phyloP scores from a whole-genome alignment of 2,797 vertebrate genomes.

The Sebastes taczanowskii region DNA sequence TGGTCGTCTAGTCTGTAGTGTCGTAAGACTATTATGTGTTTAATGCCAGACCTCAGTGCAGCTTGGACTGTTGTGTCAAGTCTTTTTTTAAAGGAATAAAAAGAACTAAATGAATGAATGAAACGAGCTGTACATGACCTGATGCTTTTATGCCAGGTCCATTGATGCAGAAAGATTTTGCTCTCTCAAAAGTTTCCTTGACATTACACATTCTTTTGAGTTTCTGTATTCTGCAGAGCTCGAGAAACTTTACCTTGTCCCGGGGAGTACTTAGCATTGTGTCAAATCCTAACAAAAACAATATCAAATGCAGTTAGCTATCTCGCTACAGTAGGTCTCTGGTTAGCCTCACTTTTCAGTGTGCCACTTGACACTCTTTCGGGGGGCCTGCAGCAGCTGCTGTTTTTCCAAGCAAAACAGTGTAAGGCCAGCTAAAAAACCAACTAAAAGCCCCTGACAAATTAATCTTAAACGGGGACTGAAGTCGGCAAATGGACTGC shows the following conservation, averaged over 20 bases:
- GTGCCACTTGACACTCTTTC: slow-evolving; percentile 64
- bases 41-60: not conserved
- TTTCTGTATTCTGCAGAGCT: not conserved
- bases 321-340: slow-evolving; percentile 50
- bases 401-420: slow-evolving; percentile 63
- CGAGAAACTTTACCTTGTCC: slow-evolving; percentile 34
- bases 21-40: not conserved
- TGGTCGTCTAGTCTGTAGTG: not conserved
- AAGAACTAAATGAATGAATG: not conserved
- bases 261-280: slow-evolving; percentile 52
- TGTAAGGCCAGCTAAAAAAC: slow-evolving; percentile 40
- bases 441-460: slow-evolving; percentile 65
- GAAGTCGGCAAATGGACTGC: slow-evolving; percentile 37
- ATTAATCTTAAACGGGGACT: slow-evolving; percentile 68
- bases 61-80: not conserved
- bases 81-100: not conserved
- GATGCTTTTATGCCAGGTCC: not conserved
- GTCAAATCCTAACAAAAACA: slow-evolving; percentile 62
- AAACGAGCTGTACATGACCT: not conserved
- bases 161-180: not conserved
- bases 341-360: slow-evolving; percentile 55
- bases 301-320: slow-evolving; percentile 53
- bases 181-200: not conserved
- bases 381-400: slow-evolving; percentile 42
- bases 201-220: slow-evolving; percentile 1